Conservation (phyloP, 2,888 invertebrate genomes). For the Cataglyphis albicans region DNA sequence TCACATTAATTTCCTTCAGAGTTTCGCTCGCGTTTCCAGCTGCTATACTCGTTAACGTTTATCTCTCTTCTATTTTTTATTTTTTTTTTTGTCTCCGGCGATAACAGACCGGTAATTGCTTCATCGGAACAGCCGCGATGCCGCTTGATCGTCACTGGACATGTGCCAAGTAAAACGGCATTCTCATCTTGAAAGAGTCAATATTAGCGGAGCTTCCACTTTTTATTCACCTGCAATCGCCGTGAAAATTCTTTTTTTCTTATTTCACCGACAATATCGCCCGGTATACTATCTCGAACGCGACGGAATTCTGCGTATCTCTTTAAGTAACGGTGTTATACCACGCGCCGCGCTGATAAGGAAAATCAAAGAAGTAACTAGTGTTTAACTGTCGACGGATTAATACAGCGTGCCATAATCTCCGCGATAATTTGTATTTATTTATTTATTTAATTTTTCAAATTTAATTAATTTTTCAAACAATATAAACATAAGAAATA, state of each 20-base stretch:
- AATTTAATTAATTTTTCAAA: too few relatives aligned
- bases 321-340: constrained; percentile 59
- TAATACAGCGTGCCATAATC: constrained; percentile 33
- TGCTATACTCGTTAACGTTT: constrained; percentile 59
- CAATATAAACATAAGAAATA: too few relatives aligned
- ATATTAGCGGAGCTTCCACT: constrained; percentile 76
- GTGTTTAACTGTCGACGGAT: constrained; percentile 30
- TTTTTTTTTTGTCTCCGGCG: constrained; percentile 26
- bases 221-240: constrained; percentile 68
- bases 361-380: constrained; percentile 51
- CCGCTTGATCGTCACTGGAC: neutral
- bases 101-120: constrained; percentile 58
- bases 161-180: constrained; percentile 22
- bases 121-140: constrained; percentile 35
- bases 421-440: neutral
- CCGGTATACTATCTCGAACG: constrained; percentile 44
- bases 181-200: constrained; percentile 66
- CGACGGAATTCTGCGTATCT: constrained; percentile 48
- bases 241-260: constrained; percentile 75
- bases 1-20: constrained; percentile 37
- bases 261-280: constrained; percentile 55
- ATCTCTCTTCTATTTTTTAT: constrained; percentile 23
- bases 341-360: constrained; percentile 32
- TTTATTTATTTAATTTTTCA: too few relatives aligned
- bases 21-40: constrained; percentile 8